Base-by-base conservation (phyloP, 2,113 vertebrate species). In the Ascaphus truei region DNA sequence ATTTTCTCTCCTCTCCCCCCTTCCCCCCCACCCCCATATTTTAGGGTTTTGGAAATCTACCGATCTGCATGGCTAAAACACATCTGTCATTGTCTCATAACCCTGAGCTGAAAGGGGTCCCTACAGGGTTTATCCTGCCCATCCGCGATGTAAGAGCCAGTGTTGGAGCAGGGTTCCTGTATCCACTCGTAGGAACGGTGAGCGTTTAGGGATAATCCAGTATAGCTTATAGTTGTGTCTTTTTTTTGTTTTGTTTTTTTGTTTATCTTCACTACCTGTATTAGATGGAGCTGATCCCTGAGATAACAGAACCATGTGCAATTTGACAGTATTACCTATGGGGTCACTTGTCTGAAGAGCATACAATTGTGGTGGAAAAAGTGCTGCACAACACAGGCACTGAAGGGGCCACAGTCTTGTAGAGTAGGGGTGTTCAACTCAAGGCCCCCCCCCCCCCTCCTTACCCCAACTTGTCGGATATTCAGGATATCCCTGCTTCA, bases 21-120 rank as follows among this genome's bases (percentile, higher is more conserved):
- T n/a, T n/a, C n/a, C n/a, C n/a, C n/a, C n/a, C n/a, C n/a, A n/a
- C n/a, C n/a, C n/a, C n/a, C n/a, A n/a, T 64, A 29, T 67, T 45
- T 25, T 69, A 99, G 97, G 96, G 96, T 22, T 98, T 99, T 76
- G 89, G 89, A 62, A 89, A 86, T 67, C 88, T 98, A 61, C 98
- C 98, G 12, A 90, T 99, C 78, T 99, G 98, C 84, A 99, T 99
- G 98, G 98, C 98, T 9, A 99, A 99, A 83, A 99, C 96, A 41
- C 98, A 99, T 72, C 77, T 99, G 68, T 99, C 98, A 0, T 85
- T 99, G 41, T 98, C 95, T 74, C 98, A 99, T 7, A 91, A 98
- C 76, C 93, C 98, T 8, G 95, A 99, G 65, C 89, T 81, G 73
- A 99, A 99, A 81, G 98, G 98, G 1, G 96, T 93, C 1, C 98